These are phyloP conservation scores for Ormyrus nitidulus DNA, from an alignment of 2,888 invertebrate species.

Conservation along the genomic window DNA sequence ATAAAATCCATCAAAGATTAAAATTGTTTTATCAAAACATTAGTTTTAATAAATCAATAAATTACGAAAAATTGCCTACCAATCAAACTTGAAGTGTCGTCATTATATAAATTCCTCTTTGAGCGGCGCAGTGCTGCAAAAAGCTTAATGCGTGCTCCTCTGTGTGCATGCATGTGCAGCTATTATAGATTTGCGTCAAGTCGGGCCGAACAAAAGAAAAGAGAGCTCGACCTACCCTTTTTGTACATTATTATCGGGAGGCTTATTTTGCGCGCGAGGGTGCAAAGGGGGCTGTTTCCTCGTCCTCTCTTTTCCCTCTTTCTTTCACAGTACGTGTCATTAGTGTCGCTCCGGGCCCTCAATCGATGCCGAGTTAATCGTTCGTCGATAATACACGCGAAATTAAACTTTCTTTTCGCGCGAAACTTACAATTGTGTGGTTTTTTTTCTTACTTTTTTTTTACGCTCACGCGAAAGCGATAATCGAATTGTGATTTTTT, in stretches of 20 bases:
- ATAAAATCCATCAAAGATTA: too few species aligned
- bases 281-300: constrained; percentile 26
- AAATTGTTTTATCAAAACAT: too few species aligned
- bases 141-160: too few species aligned
- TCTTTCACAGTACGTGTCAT: constrained; percentile 29
- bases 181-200: background rate
- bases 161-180: too few species aligned
- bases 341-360: constrained; percentile 24
- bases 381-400: constrained; percentile 43
- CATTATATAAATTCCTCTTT: too few species aligned
- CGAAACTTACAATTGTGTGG: too few species aligned
- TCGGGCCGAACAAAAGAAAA: constrained; percentile 12
- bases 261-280: constrained; percentile 16
- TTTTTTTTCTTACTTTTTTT: background rate
- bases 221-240: background rate
- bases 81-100: too few species aligned
- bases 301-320: constrained; percentile 15
- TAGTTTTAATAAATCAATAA: too few species aligned
- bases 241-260: constrained; percentile 22
- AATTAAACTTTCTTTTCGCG: constrained; percentile 23
- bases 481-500: background rate
- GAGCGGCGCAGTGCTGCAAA: too few species aligned
- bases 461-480: background rate
- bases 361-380: constrained; percentile 43
- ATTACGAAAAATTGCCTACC: too few species aligned